These are phyloP conservation scores for Rotaria socialis DNA, from an alignment of 2,888 invertebrate genomes.

Conservation along the genomic window DNA sequence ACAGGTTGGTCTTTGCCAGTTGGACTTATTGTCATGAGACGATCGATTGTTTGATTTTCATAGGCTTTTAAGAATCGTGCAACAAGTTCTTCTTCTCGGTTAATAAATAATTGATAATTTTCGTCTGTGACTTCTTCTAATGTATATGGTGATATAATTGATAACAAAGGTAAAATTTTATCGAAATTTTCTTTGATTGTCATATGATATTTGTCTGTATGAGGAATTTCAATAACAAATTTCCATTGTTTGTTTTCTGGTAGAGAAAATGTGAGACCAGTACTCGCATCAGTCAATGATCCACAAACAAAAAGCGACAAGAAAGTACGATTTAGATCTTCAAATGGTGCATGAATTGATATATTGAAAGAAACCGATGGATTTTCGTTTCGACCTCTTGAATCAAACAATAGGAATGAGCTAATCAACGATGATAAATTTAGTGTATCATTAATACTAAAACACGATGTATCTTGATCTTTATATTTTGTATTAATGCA, in stretches of 20 bases:
- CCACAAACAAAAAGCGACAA: slow-evolving; percentile 2
- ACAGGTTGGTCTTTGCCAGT: neutral
- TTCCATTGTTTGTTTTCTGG: slow-evolving; percentile 1
- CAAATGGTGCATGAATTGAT: slow-evolving; percentile 28
- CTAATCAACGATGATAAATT: neutral
- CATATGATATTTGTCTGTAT: slow-evolving; percentile 25
- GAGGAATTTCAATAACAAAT: slow-evolving; percentile 20
- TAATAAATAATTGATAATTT: slow-evolving; percentile 34
- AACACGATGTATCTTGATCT: neutral
- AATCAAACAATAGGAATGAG: neutral
- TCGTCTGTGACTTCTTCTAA: slow-evolving; percentile 13
- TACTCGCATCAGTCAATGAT: neutral
- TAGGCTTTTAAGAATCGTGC: slow-evolving; percentile 20
- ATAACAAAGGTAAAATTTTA: slow-evolving; percentile 11
- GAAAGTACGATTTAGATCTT: slow-evolving; percentile 24
- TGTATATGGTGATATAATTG: slow-evolving; percentile 3
- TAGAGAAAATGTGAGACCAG: slow-evolving; percentile 24
- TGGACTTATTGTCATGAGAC: neutral
- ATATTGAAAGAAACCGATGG: slow-evolving; percentile 10
- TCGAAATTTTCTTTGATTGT: neutral
- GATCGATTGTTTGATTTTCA: slow-evolving; percentile 3
- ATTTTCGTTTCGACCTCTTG: neutral
- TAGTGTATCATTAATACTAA: slow-evolving; percentile 15
- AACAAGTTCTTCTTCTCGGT: neutral
- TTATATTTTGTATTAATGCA: slow-evolving; percentile 4